A percentile compares a stretch with the other conserved stretches of the same genome.
These are phyloP conservation scores for Recurvirostra avosetta DNA, from an alignment of 2,113 vertebrate genomes.

Conservation along the genomic window DNA sequence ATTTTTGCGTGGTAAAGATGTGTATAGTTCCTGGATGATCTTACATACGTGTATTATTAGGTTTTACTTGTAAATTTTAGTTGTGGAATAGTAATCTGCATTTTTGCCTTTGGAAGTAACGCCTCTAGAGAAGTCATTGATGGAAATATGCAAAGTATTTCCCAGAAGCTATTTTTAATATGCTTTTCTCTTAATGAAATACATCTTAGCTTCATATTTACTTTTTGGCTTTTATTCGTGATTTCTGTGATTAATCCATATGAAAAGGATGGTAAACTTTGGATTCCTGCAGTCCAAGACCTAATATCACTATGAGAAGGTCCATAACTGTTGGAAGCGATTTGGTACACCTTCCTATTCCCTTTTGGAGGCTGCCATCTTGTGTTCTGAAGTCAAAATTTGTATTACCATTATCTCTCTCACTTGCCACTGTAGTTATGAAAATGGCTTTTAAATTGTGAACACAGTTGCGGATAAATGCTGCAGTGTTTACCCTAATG, in stretches of 20 bases:
- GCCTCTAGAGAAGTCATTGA: not conserved
- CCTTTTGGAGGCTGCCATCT: conserved; percentile 65
- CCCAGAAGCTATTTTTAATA: not conserved
- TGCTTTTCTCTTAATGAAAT: not conserved
- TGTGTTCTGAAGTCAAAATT: conserved; percentile 46
- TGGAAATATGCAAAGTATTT: not conserved
- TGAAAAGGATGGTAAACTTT: not conserved
- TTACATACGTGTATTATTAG: not conserved
- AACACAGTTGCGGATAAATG: not conserved
- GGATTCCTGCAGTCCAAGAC: not conserved
- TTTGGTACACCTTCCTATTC: not conserved
- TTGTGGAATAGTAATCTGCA: not conserved
- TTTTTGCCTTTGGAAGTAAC: not conserved
- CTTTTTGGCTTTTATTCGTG: not conserved
- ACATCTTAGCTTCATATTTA: not conserved
- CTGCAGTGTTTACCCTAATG: not conserved
- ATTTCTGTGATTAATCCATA: not conserved
- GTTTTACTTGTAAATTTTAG: not conserved
- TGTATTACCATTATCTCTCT: not conserved
- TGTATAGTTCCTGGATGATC: not conserved
- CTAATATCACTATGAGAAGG: not conserved
- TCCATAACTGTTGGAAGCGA: not conserved
- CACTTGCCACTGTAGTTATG: not conserved
- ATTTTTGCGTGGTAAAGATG: not conserved
- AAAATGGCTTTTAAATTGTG: not conserved